Percentiles rank a stretch among this genome's conserved stretches.
phyloP scores from a whole-genome alignment of 2,113 vertebrate genomes.

The Otis tarda region DNA sequence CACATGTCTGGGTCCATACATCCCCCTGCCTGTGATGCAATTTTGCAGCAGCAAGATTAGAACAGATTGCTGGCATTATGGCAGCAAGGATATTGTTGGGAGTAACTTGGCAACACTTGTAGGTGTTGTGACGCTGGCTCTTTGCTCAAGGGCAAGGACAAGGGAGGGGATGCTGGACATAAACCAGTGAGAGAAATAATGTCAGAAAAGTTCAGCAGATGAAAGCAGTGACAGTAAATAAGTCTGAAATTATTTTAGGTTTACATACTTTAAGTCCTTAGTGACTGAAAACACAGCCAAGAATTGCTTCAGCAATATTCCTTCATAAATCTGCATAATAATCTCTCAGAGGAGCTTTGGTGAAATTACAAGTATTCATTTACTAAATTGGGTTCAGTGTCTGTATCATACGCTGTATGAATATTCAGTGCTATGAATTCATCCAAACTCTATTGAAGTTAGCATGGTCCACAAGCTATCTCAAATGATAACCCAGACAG shows the following conservation, averaged over 20 bases:
- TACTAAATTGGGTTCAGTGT: slow-evolving; percentile 85
- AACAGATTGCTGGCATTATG: slow-evolving; percentile 78
- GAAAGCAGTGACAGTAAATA: slow-evolving; percentile 65
- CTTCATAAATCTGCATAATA: slow-evolving; percentile 85
- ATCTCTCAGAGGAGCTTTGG: slow-evolving; percentile 78
- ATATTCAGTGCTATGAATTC: slow-evolving; percentile 76
- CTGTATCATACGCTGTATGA: slow-evolving; percentile 76
- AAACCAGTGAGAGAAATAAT: slow-evolving; percentile 62
- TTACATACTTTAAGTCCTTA: slow-evolving; percentile 74
- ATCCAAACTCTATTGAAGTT: slow-evolving; percentile 71
- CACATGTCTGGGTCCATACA: not conserved
- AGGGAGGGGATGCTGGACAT: slow-evolving; percentile 61
- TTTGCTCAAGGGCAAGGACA: slow-evolving; percentile 79
- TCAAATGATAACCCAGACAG: slow-evolving; percentile 35
- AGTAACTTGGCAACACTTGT: slow-evolving; percentile 73
- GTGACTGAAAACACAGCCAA: slow-evolving; percentile 76
- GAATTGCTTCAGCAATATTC: slow-evolving; percentile 79
- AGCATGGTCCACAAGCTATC: slow-evolving; percentile 42
- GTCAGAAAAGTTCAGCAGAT: slow-evolving; percentile 72
- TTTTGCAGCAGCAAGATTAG: slow-evolving; percentile 65
- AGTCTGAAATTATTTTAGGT: slow-evolving; percentile 70
- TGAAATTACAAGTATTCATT: slow-evolving; percentile 85
- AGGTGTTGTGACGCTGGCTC: slow-evolving; percentile 72
- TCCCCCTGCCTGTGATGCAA: slow-evolving; percentile 46
- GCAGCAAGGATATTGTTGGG: slow-evolving; percentile 74